These are phyloP conservation scores for Drosophila yooni DNA, from an alignment of 2,888 invertebrate species.

Conservation along the genomic window DNA sequence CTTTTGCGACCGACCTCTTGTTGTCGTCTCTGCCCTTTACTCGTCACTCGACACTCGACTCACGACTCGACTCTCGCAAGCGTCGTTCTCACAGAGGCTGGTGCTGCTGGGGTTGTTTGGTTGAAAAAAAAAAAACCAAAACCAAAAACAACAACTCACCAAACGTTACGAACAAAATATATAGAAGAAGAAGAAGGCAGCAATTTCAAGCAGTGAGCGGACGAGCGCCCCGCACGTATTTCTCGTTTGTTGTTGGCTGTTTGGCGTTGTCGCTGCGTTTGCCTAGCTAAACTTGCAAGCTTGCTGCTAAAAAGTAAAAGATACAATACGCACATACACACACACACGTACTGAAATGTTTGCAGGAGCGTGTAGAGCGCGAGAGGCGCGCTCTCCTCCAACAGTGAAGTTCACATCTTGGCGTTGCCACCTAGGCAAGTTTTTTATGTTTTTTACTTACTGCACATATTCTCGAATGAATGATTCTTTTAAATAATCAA, in stretches of 20 bases:
- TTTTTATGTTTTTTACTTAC: slow-evolving; percentile 2
- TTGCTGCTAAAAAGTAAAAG: slow-evolving; percentile 76
- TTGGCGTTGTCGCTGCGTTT: slow-evolving; percentile 69
- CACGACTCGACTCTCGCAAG: slow-evolving; percentile 8
- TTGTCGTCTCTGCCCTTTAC: slow-evolving; percentile 39
- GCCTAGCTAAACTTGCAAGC: slow-evolving; percentile 65
- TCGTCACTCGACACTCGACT: slow-evolving; percentile 34
- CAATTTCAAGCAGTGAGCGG: slow-evolving; percentile 39
- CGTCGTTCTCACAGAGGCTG: slow-evolving; percentile 4
- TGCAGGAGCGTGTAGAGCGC: slow-evolving; percentile 62
- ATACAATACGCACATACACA: slow-evolving; percentile 63
- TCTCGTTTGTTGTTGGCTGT: slow-evolving; percentile 65
- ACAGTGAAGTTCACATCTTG: slow-evolving; percentile 45
- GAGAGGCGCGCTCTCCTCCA: slow-evolving; percentile 37
- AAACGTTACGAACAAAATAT: slow-evolving; percentile 14
- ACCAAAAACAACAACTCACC: slow-evolving; percentile 38
- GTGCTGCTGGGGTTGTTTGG: slow-evolving; percentile 55
- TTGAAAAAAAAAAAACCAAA: slow-evolving; percentile 9
- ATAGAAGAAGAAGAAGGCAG: slow-evolving; percentile 21
- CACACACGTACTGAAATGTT: slow-evolving; percentile 53
- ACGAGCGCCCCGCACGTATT: slow-evolving; percentile 63
- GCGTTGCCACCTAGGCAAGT: slow-evolving; percentile 48
- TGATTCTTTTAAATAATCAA: neutral
- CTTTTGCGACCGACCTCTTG: slow-evolving; percentile 51
- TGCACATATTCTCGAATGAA: slow-evolving; percentile 2